Evolutionary conservation across 2,888 invertebrate species (phyloP).

Genomic region (Cerastis leucographa): DNA sequence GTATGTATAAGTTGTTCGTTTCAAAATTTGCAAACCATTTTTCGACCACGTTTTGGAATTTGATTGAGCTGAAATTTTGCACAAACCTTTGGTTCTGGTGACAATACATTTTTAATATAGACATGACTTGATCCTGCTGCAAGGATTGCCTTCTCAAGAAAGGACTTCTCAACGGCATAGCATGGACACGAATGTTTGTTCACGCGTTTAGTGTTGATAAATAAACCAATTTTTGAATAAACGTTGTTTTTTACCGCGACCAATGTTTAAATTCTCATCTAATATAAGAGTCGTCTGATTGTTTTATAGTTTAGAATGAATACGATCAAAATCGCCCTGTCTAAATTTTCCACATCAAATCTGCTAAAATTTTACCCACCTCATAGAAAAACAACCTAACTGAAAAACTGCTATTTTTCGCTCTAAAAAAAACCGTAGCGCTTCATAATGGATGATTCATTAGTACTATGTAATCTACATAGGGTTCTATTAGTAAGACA

Average conservation of each 20-base stretch:
- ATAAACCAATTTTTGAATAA: background rate
- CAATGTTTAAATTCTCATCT: background rate
- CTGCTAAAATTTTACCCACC: background rate
- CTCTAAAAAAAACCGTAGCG: background rate
- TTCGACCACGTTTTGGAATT: too few relatives aligned
- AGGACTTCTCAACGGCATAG: too few relatives aligned
- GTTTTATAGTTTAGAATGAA: background rate
- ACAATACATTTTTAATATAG: too few relatives aligned
- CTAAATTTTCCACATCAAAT: background rate
- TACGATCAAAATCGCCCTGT: background rate
- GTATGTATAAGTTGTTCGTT: too few relatives aligned
- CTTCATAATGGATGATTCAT: constrained; percentile 36
- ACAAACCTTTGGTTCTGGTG: too few relatives aligned
- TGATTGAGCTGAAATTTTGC: too few relatives aligned
- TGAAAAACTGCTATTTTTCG: background rate
- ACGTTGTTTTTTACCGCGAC: too few relatives aligned
- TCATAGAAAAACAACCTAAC: background rate
- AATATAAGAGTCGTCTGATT: background rate
- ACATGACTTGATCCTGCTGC: too few relatives aligned
- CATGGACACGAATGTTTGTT: too few relatives aligned
- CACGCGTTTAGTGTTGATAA: background rate
- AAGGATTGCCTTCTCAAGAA: too few relatives aligned
- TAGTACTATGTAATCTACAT: constrained; percentile 34
- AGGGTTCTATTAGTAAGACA: constrained; percentile 14
- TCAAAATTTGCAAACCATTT: too few relatives aligned